Base-by-base conservation (phyloP, 2,888 invertebrate species). In the Erpobdella octoculata region DNA sequence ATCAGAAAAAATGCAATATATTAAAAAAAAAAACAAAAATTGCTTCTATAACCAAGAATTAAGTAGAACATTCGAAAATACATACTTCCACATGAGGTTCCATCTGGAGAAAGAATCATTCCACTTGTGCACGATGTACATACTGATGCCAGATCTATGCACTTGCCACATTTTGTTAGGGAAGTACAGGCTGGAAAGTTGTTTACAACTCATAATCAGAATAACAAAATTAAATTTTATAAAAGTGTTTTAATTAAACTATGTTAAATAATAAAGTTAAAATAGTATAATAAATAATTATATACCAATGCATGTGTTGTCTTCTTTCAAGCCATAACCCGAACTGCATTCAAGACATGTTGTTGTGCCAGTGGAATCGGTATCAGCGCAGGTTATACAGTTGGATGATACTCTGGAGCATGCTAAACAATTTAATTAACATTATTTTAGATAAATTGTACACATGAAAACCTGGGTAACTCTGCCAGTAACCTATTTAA, bases 271-370 rank as follows among this genome's bases (percentile, higher is more conserved):
- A n/a, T n/a, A n/a, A n/a, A n/a, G n/a, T n/a, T n/a, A n/a, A n/a
- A n/a, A n/a, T n/a, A n/a, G n/a, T n/a, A n/a, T n/a, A n/a, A n/a
- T n/a, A n/a, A n/a, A n/a, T n/a, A n/a, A n/a, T n/a, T n/a, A n/a
- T n/a, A n/a, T n/a, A 53, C 53, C 53, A 25, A 53, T 25, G 8
- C 53, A 74, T 9, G 59, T 46, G 18, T 58, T 62, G 31, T 73
- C 73, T 2, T 74, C 74, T 25, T 69, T 72, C 25, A 74, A 66
- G 15, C 74, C 62, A 41, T 46, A 73, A 9, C 74, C 74, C 31
- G 61, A 8, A 18, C 31, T 37, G 28, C 74, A 74, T 9, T 28
- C 31, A 9, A 28, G 68, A 37, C 74, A 74, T 15, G 35, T 59
- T 37, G 72, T 21, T 28, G 69, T 72, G 21, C 64, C 37, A 15